A percentile compares a stretch with the other conserved stretches of the same genome.
These are phyloP conservation scores for Nettapus auritus DNA, from an alignment of 2,113 vertebrate species.

Conservation along the genomic window DNA sequence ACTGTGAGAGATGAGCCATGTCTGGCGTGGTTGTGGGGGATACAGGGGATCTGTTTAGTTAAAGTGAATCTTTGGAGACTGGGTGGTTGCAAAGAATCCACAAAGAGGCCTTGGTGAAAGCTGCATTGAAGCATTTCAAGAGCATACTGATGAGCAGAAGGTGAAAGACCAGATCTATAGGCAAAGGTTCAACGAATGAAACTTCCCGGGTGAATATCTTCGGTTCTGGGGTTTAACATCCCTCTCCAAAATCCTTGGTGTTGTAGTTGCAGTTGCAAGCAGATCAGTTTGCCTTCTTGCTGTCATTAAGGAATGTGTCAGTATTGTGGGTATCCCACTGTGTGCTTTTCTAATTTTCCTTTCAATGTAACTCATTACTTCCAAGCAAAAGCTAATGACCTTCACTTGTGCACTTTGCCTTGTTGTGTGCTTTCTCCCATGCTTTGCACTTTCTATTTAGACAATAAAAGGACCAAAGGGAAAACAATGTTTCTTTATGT, in stretches of 20 bases:
- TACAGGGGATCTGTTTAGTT: not conserved
- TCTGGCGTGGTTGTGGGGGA: not conserved
- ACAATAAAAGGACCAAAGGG: constrained; percentile 53
- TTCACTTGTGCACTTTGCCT: not conserved
- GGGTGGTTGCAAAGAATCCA: not conserved
- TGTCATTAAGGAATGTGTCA: not conserved
- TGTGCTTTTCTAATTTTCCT: constrained; percentile 11
- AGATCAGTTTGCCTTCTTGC: not conserved
- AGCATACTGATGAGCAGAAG: not conserved
- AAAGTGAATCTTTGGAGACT: not conserved
- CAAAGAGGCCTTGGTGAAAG: not conserved
- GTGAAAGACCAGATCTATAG: not conserved
- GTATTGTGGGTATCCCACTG: not conserved
- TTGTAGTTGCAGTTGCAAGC: not conserved
- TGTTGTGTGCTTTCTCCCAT: constrained; percentile 3
- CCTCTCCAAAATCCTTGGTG: not conserved
- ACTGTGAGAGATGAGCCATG: rapidly evolving
- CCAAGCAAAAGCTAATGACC: not conserved
- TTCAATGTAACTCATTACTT: not conserved
- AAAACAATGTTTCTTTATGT: constrained; percentile 69
- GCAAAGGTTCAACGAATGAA: not conserved
- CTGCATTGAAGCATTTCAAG: not conserved
- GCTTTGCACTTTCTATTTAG: constrained; percentile 47
- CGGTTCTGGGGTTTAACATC: not conserved
- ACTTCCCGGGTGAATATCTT: not conserved